phyloP scores from a whole-genome alignment of 2,888 invertebrate species.

The Drosophila neutralis region DNA sequence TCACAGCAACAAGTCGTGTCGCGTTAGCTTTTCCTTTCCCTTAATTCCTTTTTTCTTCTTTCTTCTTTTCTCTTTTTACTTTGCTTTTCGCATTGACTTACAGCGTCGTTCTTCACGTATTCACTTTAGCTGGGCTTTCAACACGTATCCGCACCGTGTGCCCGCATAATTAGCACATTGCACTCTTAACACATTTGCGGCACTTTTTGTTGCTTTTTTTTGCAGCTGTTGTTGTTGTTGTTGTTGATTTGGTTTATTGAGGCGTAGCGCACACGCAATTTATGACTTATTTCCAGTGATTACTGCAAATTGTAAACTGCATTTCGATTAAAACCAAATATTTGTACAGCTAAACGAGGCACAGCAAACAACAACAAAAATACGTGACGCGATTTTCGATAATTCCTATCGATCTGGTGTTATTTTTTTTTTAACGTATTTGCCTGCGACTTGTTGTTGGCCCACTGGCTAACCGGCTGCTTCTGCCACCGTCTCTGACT shows the following conservation, averaged over 20 bases:
- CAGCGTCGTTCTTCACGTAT: slow-evolving; percentile 1
- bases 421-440: slow-evolving; percentile 29
- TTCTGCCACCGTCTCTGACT: slow-evolving; percentile 60
- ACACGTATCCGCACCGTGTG: slow-evolving; percentile 70
- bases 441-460: slow-evolving; percentile 67
- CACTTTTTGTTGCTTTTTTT: slow-evolving; percentile 11
- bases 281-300: slow-evolving; percentile 52
- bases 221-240: slow-evolving; percentile 8
- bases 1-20: slow-evolving; percentile 50
- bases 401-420: slow-evolving; percentile 79
- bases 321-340: slow-evolving; percentile 54
- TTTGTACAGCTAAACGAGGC: slow-evolving; percentile 15
- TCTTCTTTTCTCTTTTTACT: neutral
- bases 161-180: slow-evolving; percentile 77
- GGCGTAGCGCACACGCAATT: slow-evolving; percentile 44
- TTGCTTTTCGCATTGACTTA: slow-evolving; percentile 26
- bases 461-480: slow-evolving; percentile 68
- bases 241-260: slow-evolving; percentile 5
- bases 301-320: slow-evolving; percentile 25
- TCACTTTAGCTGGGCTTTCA: slow-evolving; percentile 39
- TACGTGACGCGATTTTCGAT: slow-evolving; percentile 59
- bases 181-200: slow-evolving; percentile 53
- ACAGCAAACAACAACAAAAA: slow-evolving; percentile 9
- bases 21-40: slow-evolving; percentile 33
- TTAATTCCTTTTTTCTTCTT: neutral